Evolutionary conservation across 2,113 vertebrate species (phyloP).

Genomic region (Heteronetta atricapilla): DNA sequence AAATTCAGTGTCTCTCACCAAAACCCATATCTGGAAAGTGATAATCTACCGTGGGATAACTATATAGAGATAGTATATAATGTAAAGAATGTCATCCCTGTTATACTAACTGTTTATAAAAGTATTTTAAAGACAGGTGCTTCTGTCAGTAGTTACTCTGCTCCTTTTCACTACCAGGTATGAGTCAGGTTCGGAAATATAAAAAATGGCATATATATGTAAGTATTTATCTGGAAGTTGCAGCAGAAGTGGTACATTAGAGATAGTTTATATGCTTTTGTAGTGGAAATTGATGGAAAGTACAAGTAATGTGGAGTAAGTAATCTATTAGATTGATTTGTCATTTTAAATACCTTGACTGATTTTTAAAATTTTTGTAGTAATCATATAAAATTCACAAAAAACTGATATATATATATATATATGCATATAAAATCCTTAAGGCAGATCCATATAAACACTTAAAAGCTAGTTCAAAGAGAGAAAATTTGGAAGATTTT

Average conservation of each 20-base stretch:
- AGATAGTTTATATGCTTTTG: constrained; percentile 26
- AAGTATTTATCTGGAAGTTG: constrained; percentile 31
- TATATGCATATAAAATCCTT: constrained; percentile 2
- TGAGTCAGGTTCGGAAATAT: constrained; percentile 44
- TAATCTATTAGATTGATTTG: constrained; percentile 63
- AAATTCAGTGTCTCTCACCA: not conserved
- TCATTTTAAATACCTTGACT: constrained; percentile 57
- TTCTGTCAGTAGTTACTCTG: not conserved
- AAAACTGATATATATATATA: not conserved
- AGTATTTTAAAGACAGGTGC: not conserved
- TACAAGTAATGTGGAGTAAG: constrained; percentile 4
- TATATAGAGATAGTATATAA: not conserved
- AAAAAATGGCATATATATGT: not conserved
- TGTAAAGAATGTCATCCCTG: not conserved
- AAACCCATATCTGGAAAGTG: not conserved
- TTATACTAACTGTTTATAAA: not conserved
- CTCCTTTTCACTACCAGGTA: not conserved
- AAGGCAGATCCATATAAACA: not conserved
- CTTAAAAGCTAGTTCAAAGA: not conserved
- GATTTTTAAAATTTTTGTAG: constrained; percentile 52
- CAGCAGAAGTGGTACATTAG: constrained; percentile 37
- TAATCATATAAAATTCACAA: constrained; percentile 35
- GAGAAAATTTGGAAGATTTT: not conserved
- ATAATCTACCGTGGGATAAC: not conserved
- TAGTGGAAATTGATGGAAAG: constrained; percentile 66